These are phyloP conservation scores for Tachystola acroxantha DNA, from an alignment of 2,888 invertebrate genomes.

Conservation along the genomic window DNA sequence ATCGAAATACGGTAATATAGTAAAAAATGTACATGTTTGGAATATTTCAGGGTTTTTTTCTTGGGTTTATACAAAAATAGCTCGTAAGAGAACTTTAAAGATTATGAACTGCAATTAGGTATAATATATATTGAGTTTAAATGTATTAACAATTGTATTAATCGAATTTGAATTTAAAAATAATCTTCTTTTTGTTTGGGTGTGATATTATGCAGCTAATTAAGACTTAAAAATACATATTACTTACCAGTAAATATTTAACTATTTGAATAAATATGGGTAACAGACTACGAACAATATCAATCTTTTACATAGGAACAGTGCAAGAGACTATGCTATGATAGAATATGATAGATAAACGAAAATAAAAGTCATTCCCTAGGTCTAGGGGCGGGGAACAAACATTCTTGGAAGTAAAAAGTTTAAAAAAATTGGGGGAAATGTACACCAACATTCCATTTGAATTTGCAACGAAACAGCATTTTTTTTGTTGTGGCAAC, in stretches of 20 bases:
- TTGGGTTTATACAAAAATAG: no score
- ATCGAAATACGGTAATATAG: no score
- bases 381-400: conserved; percentile 61
- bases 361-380: conserved; percentile 63
- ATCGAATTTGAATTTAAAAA: no score
- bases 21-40: no score
- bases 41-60: no score
- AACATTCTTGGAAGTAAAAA: conserved; percentile 79
- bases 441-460: conserved; percentile 85
- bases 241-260: no score
- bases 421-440: conserved; percentile 49
- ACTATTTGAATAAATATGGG: not conserved
- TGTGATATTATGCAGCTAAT: conserved; percentile 37
- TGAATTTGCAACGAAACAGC: conserved; percentile 65
- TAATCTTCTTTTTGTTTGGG: no score
- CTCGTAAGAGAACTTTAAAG: no score
- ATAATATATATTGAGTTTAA: no score
- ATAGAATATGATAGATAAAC: conserved; percentile 52
- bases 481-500: conserved; percentile 59
- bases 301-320: conserved; percentile 58
- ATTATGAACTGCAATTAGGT: no score
- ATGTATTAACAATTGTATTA: no score
- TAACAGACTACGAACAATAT: conserved; percentile 50
- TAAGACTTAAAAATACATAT: no score
- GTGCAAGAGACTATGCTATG: conserved; percentile 67